Evolutionary conservation across 2,113 vertebrate genomes (phyloP).

Genomic region (Dipodomys stephensi): DNA sequence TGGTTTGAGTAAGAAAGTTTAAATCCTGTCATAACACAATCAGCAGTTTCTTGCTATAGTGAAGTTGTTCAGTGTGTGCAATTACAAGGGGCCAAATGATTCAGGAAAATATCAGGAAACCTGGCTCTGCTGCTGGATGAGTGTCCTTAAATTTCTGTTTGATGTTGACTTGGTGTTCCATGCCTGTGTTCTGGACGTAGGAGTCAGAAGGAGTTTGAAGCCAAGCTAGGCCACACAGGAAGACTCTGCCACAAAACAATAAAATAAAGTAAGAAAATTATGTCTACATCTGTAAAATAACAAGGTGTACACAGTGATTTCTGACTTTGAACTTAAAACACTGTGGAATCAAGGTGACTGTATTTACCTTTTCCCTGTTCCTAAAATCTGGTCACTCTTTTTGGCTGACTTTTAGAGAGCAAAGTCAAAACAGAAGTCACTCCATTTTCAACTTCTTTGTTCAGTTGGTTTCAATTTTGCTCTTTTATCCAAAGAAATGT

Average conservation of each 20-base stretch:
- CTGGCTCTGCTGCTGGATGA: background rate
- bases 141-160: background rate
- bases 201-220: background rate
- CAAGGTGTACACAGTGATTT: background rate
- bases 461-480: background rate
- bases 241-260: background rate
- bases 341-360: background rate
- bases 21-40: background rate
- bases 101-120: background rate
- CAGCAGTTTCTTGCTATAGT: background rate
- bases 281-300: background rate
- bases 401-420: background rate
- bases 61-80: background rate
- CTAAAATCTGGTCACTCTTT: background rate
- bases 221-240: background rate
- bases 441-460: conserved; percentile 24
- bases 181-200: background rate
- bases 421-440: background rate
- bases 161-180: background rate
- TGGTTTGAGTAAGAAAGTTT: conserved; percentile 5
- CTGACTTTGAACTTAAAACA: background rate
- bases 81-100: background rate
- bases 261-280: background rate
- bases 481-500: background rate
- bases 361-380: background rate